phyloP scores from a whole-genome alignment of 2,888 invertebrate genomes.

The Papilio protenor region DNA sequence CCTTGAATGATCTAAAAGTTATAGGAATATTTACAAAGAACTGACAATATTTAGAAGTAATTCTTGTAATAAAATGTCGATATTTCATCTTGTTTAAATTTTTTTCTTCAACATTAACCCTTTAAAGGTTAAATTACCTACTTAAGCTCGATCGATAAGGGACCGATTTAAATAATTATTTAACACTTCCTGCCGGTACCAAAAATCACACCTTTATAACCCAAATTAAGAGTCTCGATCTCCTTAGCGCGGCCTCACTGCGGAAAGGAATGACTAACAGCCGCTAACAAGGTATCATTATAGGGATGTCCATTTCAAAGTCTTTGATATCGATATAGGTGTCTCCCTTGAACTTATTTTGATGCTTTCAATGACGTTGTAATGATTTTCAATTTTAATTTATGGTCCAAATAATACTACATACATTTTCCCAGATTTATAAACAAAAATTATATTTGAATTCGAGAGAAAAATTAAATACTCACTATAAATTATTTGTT shows the following conservation, averaged over 20 bases:
- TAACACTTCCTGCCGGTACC: slow-evolving; percentile 72
- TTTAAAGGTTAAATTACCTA: slow-evolving; percentile 60
- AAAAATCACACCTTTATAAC: slow-evolving; percentile 80
- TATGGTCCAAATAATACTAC: neutral
- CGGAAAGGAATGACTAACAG: slow-evolving; percentile 72
- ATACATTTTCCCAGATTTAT: neutral
- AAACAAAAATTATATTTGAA: too few relatives aligned
- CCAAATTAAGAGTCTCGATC: slow-evolving; percentile 76
- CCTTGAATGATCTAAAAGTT: slow-evolving; percentile 29
- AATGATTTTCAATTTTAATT: neutral
- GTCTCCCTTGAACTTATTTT: neutral
- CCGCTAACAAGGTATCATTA: slow-evolving; percentile 80
- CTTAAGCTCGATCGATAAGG: slow-evolving; percentile 57
- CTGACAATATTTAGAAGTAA: neutral
- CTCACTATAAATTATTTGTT: neutral
- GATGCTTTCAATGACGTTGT: neutral
- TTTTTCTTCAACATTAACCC: slow-evolving; percentile 57
- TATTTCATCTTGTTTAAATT: neutral
- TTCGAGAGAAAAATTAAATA: neutral
- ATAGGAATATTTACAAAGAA: neutral
- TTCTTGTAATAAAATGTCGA: slow-evolving; percentile 6
- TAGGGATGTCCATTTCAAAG: slow-evolving; percentile 71
- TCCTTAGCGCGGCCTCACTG: slow-evolving; percentile 62
- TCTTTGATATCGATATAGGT: slow-evolving; percentile 63
- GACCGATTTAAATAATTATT: slow-evolving; percentile 74